Evolutionary conservation across 2,113 vertebrate genomes (phyloP).

Genomic region (Phaethornis superciliosus): DNA sequence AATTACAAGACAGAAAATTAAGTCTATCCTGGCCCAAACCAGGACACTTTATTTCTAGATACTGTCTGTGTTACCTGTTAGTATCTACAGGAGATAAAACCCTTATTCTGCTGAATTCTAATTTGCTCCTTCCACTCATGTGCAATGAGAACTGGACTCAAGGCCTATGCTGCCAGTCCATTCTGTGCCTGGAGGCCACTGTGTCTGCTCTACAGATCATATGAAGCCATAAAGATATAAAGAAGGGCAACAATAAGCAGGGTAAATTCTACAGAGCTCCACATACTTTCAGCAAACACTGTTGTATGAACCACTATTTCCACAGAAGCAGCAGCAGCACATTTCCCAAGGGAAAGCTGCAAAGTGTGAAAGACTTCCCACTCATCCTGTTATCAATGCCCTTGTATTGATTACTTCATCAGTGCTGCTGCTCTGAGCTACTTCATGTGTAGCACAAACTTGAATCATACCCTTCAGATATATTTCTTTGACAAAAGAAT

Average conservation of each 20-base stretch:
- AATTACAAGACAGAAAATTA: too few species aligned
- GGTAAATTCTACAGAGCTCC: not conserved
- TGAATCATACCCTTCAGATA: not conserved
- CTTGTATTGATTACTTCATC: constrained; percentile 36
- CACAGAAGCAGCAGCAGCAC: not conserved
- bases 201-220: not conserved
- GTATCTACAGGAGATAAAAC: not conserved
- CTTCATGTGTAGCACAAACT: constrained; percentile 23
- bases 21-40: too few species aligned
- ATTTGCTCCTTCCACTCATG: not conserved
- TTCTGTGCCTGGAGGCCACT: not conserved
- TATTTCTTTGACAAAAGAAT: constrained; percentile 17
- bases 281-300: not conserved
- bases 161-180: not conserved
- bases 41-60: not conserved
- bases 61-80: not conserved
- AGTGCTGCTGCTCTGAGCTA: constrained; percentile 8
- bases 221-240: not conserved
- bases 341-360: not conserved
- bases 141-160: not conserved
- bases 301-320: constrained; percentile 1
- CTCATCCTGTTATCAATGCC: constrained; percentile 9
- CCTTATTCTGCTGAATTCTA: not conserved
- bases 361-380: constrained; percentile 25
- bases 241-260: not conserved